phyloP scores from a whole-genome alignment of 2,797 vertebrate species.

The Emys orbicularis region DNA sequence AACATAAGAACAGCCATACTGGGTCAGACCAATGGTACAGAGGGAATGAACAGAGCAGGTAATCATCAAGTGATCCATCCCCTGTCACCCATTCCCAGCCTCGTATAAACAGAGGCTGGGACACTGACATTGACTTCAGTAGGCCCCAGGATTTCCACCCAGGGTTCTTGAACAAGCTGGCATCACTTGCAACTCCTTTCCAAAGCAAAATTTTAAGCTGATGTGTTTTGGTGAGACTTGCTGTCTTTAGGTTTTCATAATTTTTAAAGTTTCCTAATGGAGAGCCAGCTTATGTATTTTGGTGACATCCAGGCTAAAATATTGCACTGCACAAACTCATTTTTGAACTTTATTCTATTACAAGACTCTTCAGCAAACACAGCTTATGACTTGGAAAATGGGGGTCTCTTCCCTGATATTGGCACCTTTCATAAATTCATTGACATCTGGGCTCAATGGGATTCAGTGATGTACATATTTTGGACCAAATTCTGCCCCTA shows the following conservation, averaged over 20 bases:
- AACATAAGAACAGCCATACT: too few relatives aligned
- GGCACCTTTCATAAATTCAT: background rate
- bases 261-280: background rate
- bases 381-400: background rate
- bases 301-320: background rate
- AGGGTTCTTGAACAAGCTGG: background rate
- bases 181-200: background rate
- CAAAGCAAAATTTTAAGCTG: background rate
- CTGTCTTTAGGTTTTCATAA: background rate
- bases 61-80: too few relatives aligned
- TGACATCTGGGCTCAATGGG: background rate
- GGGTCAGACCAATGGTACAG: too few relatives aligned
- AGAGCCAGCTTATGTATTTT: background rate
- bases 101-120: too few relatives aligned
- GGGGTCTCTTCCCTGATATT: too few relatives aligned
- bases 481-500: background rate
- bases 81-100: too few relatives aligned
- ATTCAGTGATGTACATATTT: background rate
- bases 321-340: background rate
- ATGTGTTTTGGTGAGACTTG: background rate
- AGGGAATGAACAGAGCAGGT: too few relatives aligned
- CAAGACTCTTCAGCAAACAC: background rate
- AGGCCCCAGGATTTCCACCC: background rate
- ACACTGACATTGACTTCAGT: background rate
- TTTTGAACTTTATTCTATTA: background rate